phyloP scores from a whole-genome alignment of 2,888 invertebrate species.

The Pheosia tremula region DNA sequence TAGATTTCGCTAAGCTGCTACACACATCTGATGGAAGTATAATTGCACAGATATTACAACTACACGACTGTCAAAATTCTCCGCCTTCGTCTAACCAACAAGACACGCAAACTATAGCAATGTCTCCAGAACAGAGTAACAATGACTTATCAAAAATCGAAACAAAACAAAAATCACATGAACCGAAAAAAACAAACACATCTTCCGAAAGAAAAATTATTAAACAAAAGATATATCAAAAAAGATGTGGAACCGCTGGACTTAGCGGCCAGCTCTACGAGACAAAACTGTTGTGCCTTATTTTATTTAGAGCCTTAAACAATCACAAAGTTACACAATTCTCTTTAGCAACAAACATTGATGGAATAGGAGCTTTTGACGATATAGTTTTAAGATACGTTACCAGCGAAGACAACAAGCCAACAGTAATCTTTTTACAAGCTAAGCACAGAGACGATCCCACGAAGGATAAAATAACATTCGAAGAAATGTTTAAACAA shows the following conservation, averaged over 20 bases:
- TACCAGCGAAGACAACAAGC: constrained; percentile 14
- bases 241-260: constrained; percentile 29
- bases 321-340: constrained; percentile 22
- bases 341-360: constrained; percentile 27
- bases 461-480: constrained; percentile 21
- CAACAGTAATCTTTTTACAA: constrained; percentile 34
- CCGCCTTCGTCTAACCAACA: neutral
- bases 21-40: neutral
- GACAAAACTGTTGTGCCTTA: constrained; percentile 34
- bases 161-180: no score
- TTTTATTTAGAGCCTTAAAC: constrained; percentile 28
- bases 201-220: neutral
- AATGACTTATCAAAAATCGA: neutral
- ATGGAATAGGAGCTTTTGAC: constrained; percentile 37
- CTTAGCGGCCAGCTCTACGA: constrained; percentile 38
- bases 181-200: no score
- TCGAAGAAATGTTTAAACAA: constrained; percentile 21
- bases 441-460: constrained; percentile 35
- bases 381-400: constrained; percentile 36
- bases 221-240: constrained; percentile 14
- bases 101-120: neutral
- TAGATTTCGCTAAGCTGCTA: constrained; percentile 27
- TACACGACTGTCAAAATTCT: neutral
- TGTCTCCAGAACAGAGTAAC: neutral
- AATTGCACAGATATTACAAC: neutral